phyloP scores from a whole-genome alignment of 2,113 vertebrate genomes.

The Sinocyclocheilus maitianheensis region DNA sequence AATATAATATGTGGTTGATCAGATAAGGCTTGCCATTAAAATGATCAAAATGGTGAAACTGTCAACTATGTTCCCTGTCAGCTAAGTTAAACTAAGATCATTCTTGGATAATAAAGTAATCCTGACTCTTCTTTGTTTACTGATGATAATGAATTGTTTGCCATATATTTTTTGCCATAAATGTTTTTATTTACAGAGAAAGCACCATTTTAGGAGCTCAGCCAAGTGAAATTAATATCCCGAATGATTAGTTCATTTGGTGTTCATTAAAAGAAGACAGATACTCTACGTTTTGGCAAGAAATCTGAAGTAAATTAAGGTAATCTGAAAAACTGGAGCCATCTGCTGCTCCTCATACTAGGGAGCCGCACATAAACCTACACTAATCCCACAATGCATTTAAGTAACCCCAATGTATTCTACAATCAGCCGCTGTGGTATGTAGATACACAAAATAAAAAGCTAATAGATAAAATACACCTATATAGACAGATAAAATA shows the following conservation, averaged over 20 bases:
- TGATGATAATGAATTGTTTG: no score
- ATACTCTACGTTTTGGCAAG: neutral
- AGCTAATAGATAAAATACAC: neutral
- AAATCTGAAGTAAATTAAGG: neutral
- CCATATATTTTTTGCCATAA: no score
- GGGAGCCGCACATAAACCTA: neutral
- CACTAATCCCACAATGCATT: slow-evolving; percentile 49
- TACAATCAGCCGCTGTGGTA: neutral
- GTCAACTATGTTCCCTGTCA: neutral
- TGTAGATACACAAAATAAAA: neutral
- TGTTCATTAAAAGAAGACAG: neutral
- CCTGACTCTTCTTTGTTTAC: no score
- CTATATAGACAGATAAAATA: neutral
- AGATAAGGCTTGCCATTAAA: no score
- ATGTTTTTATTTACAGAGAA: neutral
- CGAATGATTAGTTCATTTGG: neutral
- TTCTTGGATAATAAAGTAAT: no score
- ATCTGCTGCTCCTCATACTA: neutral
- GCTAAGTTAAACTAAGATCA: neutral
- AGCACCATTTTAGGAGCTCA: neutral
- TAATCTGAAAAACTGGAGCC: slow-evolving; percentile 13
- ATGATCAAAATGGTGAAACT: no score
- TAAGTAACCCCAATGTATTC: slow-evolving; percentile 16
- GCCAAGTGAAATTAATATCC: neutral
- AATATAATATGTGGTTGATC: neutral